Base-by-base conservation (phyloP, 2,113 vertebrate genomes). In the Bubo scandiacus region DNA sequence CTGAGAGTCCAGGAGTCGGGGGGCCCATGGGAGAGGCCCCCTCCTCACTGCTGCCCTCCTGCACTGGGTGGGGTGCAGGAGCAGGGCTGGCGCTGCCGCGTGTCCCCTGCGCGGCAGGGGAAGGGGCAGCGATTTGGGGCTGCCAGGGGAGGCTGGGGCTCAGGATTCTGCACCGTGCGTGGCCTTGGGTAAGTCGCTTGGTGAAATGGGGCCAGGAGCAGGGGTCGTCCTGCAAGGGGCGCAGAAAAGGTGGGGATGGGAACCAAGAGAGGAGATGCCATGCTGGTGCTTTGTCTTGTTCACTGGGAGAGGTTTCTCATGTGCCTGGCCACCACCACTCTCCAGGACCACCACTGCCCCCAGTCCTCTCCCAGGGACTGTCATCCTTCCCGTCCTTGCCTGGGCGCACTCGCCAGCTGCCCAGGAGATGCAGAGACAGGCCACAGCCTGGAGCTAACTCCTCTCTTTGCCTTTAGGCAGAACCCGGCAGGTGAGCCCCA, bases 11-110 rank as follows among this genome's bases (percentile, higher is more conserved):
- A 38, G 40, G 30, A 57, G 25, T 13, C 22, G 10, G 51, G 43
- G 45, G 14, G 5, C 29, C 27, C 0, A 1, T 1, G 8, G 68
- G 47, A 80, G 27, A 47, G 32, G 38, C 26, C 20, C 25, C 12
- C 19, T 54, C 47, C 30, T 55, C 36, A 11, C 34, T 6, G 1
- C 42, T 68, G 66, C 29, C 55, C 12, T 61, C 47, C 45, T 45
- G 19, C 43, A 10, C 21, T 52, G 54, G n/a, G 11, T 54, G 72
- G 51, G 34, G n/a, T 29, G 25, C 30, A 14, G 61, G 47, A 79
- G 29, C 0, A 0, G 21, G n/a, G n/a, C 23, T 30, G 12, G 22
- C 40, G 57, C 42, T 59, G 23, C 67, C 9, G 11, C 6, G 4
- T 43, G 26, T 29, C 14, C 45, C 40, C 17, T 15, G 14, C 2